Base-by-base conservation (phyloP, 2,797 vertebrate species). In the Xenentodon cancila region DNA sequence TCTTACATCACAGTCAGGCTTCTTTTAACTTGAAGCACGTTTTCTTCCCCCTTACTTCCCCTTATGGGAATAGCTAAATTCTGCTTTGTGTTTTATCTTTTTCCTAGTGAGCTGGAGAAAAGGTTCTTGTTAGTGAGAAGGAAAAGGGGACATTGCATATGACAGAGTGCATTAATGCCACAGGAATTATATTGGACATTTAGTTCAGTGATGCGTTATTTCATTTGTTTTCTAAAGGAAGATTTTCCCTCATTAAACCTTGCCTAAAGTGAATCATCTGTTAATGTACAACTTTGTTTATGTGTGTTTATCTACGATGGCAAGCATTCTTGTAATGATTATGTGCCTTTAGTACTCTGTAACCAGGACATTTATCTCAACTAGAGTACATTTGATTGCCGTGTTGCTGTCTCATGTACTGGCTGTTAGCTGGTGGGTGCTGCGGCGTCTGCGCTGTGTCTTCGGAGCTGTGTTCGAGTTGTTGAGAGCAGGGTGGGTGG, bases 401-500 rank as follows among this genome's bases (percentile, higher is more conserved):
- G 16, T 32, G 16, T 61, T 44, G 27, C 60, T 58, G 58, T 46
- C 40, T 64, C 7, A 9, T 68, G 59, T 71, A 42, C 46, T 13
- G 53, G 22, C 48, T 64, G 47, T 21, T 59, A 79, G 68, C 73
- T 43, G 54, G 25, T 56, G 4, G 12, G 56, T 22, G 37, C 68
- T 63, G 66, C 51, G 70, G 73, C 11, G 43, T 86, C 78, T 90
- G 91, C 76, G 61, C 79, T 87, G 57, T 85, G 87, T 91, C 89
- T 81, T 64, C 32, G 74, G 82, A 77, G 68, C 63, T 56, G 78
- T 68, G 80, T 46, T 75, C 57, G 13, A 68, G 70, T 65, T 91
- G 90, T 89, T 91, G 92, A 93, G 84, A 91, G 90, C 86, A 82
- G 87, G 81, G 86, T 76, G 70, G 71, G 70, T 83, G 81, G 13